Evolutionary conservation across 2,113 vertebrate species (phyloP).

Genomic region (Hemichromis elongatus): DNA sequence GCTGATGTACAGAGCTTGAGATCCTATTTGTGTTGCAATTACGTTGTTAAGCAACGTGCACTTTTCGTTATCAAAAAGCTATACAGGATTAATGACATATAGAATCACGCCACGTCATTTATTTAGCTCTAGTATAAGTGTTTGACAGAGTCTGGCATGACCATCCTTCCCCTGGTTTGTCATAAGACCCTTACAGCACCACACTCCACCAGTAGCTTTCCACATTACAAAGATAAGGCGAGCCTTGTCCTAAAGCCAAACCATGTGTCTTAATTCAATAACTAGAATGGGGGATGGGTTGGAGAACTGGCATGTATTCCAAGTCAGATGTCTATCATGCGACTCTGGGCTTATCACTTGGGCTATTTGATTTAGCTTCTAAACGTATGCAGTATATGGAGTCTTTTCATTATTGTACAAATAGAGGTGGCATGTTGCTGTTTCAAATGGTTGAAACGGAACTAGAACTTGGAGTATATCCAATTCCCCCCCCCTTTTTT

Average conservation of each 20-base stretch:
- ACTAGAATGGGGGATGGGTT: background rate
- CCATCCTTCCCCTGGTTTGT: background rate
- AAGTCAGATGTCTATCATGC: background rate
- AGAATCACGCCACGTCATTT: background rate
- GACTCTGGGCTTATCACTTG: background rate
- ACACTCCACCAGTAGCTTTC: background rate
- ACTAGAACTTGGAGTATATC: too few species aligned
- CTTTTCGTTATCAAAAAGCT: background rate
- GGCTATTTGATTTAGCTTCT: background rate
- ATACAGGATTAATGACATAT: background rate
- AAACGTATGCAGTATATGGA: background rate
- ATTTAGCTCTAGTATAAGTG: background rate
- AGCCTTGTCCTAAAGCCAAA: constrained; percentile 14
- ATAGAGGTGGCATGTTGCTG: background rate
- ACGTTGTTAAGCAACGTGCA: background rate
- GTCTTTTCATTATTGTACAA: background rate
- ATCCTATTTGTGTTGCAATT: background rate
- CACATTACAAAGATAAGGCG: constrained; percentile 3
- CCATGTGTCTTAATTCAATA: constrained; percentile 36
- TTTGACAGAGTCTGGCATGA: background rate
- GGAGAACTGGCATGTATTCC: background rate
- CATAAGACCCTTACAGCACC: background rate
- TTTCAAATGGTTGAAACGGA: too few species aligned
- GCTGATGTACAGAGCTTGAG: background rate
- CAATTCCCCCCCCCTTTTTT: background rate